Evolutionary conservation across 2,113 vertebrate species (phyloP).

Genomic region (Morone chrysops): DNA sequence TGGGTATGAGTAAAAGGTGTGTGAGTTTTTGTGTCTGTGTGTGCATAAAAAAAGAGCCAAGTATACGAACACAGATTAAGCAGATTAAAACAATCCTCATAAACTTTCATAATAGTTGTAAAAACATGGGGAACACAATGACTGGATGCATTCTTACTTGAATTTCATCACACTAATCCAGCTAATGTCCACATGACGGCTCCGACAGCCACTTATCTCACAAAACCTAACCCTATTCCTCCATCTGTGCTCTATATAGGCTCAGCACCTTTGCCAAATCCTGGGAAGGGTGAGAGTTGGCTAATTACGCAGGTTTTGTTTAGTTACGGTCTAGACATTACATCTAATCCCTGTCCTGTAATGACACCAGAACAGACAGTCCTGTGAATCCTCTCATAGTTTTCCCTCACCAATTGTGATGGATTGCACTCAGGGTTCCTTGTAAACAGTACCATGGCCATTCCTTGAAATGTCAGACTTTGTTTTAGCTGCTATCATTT

Average conservation of each 20-base stretch:
- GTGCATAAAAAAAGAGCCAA: not conserved
- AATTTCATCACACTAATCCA: slow-evolving; percentile 53
- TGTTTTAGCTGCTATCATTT: not conserved
- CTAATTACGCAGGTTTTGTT: slow-evolving; percentile 58
- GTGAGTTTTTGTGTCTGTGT: slow-evolving; percentile 36
- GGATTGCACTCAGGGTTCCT: not conserved
- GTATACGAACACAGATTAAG: slow-evolving; percentile 29
- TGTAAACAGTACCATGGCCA: no score
- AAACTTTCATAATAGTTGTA: slow-evolving; percentile 32
- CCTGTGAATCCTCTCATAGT: slow-evolving; percentile 12
- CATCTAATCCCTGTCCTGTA: slow-evolving; percentile 4
- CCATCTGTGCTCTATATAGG: slow-evolving; percentile 10
- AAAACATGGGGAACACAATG: slow-evolving; percentile 38
- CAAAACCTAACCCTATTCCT: slow-evolving; percentile 21
- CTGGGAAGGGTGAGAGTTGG: not conserved
- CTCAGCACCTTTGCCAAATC: slow-evolving; percentile 43
- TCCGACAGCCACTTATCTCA: slow-evolving; percentile 30
- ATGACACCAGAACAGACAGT: slow-evolving; percentile 28
- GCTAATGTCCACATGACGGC: slow-evolving; percentile 42
- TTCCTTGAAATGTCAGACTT: not conserved
- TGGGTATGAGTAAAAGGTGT: slow-evolving; percentile 40
- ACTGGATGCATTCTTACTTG: slow-evolving; percentile 21
- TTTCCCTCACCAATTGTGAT: not conserved
- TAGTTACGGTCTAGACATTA: slow-evolving; percentile 70
- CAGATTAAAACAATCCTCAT: slow-evolving; percentile 26